These are phyloP conservation scores for Chrysoperla carnea DNA, from an alignment of 1,140 invertebrate species.

Conservation along the genomic window DNA sequence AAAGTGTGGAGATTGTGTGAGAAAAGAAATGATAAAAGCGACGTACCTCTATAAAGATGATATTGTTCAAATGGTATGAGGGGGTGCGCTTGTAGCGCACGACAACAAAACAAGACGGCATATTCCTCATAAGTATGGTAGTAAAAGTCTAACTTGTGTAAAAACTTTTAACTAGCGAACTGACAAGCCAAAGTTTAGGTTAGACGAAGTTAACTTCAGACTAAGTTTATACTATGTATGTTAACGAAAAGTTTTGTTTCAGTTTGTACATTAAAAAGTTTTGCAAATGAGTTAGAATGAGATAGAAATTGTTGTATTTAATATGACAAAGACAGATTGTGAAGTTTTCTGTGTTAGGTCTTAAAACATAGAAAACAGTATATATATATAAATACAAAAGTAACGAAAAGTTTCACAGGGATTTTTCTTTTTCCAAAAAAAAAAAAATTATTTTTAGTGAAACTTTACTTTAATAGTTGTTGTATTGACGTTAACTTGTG, in stretches of 20 bases:
- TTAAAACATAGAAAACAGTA: neutral
- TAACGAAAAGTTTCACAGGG: neutral
- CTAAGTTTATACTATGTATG: slow-evolving; percentile 4
- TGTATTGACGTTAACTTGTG: neutral
- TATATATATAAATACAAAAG: neutral
- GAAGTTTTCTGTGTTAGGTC: neutral
- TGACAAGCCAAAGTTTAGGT: neutral
- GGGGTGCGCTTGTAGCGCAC: no score
- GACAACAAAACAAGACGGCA: no score
- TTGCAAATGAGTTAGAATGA: neutral
- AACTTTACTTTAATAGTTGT: neutral
- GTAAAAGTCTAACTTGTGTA: neutral
- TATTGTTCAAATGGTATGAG: no score
- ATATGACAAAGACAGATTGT: neutral
- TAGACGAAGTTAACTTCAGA: neutral
- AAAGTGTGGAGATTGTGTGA: no score
- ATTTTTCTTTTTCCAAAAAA: neutral
- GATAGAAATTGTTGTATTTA: neutral
- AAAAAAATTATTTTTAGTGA: neutral
- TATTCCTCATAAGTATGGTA: neutral
- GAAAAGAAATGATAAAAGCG: no score
- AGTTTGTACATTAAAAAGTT: slow-evolving; percentile 12
- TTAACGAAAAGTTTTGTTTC: slow-evolving; percentile 6
- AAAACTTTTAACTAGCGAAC: neutral
- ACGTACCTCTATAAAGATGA: no score